Conservation (phyloP, 2,797 vertebrate species). For the Mus spretus region DNA sequence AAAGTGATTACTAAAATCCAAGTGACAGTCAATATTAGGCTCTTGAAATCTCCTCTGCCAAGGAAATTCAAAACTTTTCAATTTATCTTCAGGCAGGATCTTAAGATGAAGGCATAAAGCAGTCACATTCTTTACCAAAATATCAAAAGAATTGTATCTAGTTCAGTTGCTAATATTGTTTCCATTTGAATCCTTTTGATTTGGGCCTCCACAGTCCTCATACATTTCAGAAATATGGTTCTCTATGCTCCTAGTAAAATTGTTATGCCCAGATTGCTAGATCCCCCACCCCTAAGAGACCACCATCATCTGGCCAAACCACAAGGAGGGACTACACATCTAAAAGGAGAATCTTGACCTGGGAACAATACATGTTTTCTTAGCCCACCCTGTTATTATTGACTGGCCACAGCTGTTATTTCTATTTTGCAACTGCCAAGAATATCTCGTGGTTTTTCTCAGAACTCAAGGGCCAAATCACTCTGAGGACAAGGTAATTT, state of each 20-base stretch:
- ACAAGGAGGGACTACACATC: no score
- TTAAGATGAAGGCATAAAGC: not conserved
- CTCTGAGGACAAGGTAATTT: no score
- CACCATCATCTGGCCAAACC: no score
- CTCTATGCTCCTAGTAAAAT: not conserved
- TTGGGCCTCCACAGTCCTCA: not conserved
- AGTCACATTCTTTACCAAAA: not conserved
- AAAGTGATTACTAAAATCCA: not conserved
- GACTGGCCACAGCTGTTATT: no score
- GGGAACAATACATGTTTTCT: no score
- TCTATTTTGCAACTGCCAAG: no score
- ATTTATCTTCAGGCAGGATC: not conserved
- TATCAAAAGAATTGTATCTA: not conserved
- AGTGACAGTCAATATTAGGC: not conserved
- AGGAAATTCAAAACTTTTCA: not conserved
- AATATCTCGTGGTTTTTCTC: no score
- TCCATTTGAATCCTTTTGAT: not conserved
- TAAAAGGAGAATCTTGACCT: no score
- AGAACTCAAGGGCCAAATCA: no score
- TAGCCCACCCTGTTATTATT: no score
- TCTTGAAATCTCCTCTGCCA: not conserved
- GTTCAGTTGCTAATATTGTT: not conserved
- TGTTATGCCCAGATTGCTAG: no score
- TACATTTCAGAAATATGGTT: not conserved
- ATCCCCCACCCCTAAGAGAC: no score